Evolutionary conservation across 2,888 invertebrate genomes (phyloP).

Genomic region (Pseudoips prasinana): DNA sequence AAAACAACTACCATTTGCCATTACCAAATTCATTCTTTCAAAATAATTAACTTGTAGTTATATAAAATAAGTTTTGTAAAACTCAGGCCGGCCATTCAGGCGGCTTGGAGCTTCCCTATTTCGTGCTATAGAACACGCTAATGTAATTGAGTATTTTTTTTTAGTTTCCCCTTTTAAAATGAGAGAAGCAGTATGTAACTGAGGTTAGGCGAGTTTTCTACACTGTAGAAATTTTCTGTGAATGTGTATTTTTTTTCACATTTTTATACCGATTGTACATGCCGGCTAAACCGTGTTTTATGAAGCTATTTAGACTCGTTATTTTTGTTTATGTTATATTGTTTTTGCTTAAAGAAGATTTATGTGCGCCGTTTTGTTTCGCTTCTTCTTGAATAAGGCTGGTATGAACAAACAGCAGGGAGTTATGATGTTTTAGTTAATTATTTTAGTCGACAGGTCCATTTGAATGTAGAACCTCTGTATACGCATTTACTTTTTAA

Average conservation of each 20-base stretch:
- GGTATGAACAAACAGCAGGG: no score
- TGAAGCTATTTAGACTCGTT: slow-evolving; percentile 37
- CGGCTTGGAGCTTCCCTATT: slow-evolving; percentile 36
- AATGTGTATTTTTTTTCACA: slow-evolving; percentile 15
- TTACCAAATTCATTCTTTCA: slow-evolving; percentile 20
- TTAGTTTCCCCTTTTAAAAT: slow-evolving; percentile 49
- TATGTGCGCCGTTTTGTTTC: slow-evolving; percentile 11
- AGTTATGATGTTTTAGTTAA: no score
- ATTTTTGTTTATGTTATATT: slow-evolving; percentile 32
- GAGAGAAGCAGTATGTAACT: slow-evolving; percentile 45
- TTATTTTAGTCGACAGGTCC: no score
- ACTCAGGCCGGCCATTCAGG: slow-evolving; percentile 26
- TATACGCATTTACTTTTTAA: no score
- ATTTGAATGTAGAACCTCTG: no score
- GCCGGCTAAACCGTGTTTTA: slow-evolving; percentile 35
- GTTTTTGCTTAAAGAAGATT: slow-evolving; percentile 30
- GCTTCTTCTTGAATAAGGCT: neutral
- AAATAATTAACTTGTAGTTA: slow-evolving; percentile 36
- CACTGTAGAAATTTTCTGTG: slow-evolving; percentile 23
- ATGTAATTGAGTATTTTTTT: slow-evolving; percentile 69
- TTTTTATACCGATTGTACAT: slow-evolving; percentile 32
- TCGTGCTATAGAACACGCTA: slow-evolving; percentile 60
- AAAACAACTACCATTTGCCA: slow-evolving; percentile 1
- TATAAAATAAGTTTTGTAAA: slow-evolving; percentile 31
- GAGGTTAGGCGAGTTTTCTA: slow-evolving; percentile 41